Percentiles rank a stretch among this genome's conserved stretches.
Evolutionary conservation across 2,113 vertebrate genomes (phyloP).

Genomic region (Tachycineta bicolor): DNA sequence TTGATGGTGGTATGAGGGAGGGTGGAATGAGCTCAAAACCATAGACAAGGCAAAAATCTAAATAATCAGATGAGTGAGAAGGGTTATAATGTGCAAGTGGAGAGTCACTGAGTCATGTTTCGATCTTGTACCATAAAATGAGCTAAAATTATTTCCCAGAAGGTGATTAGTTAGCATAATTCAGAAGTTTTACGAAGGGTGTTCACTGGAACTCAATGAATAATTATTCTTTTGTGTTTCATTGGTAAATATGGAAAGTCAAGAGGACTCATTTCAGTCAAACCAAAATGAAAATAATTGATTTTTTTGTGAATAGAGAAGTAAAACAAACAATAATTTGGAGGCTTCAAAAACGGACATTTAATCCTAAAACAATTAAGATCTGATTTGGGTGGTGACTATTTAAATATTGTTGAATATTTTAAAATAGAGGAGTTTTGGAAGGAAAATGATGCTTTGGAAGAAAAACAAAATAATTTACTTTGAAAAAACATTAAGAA

Average conservation of each 20-base stretch:
- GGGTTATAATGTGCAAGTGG: neutral
- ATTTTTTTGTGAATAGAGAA: neutral
- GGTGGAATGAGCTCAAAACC: neutral
- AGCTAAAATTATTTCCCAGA: slow-evolving; percentile 65
- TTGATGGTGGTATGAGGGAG: neutral
- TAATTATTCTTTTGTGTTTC: slow-evolving; percentile 21
- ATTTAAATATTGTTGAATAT: neutral
- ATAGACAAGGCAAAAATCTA: slow-evolving; percentile 1
- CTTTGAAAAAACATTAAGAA: neutral
- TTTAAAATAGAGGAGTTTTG: neutral
- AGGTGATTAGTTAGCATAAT: slow-evolving; percentile 53
- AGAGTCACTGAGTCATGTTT: slow-evolving; percentile 49
- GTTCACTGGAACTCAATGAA: slow-evolving; percentile 49
- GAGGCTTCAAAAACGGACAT: neutral
- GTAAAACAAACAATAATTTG: neutral
- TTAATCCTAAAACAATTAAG: neutral
- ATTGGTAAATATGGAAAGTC: slow-evolving; percentile 28
- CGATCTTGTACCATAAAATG: slow-evolving; percentile 25
- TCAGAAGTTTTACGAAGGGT: slow-evolving; percentile 46
- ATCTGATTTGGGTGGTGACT: neutral
- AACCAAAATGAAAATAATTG: neutral
- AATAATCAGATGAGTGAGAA: slow-evolving; percentile 18
- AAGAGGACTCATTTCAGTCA: slow-evolving; percentile 33
- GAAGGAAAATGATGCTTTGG: neutral
- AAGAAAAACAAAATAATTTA: neutral